phyloP scores from a whole-genome alignment of 2,113 vertebrate species.

The Phyllopteryx taeniolatus region DNA sequence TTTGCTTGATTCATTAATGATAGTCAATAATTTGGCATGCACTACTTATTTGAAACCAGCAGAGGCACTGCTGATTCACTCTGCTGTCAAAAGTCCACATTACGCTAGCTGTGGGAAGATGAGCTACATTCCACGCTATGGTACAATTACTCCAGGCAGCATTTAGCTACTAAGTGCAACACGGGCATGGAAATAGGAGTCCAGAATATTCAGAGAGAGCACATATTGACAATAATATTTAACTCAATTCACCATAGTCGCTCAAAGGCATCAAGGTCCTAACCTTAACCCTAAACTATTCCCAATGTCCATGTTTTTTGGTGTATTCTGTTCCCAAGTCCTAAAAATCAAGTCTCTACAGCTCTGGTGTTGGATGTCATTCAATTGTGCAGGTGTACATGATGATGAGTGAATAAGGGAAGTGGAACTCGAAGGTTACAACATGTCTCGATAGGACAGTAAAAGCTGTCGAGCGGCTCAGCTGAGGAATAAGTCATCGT shows the following conservation, averaged over 20 bases:
- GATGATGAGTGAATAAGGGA: not conserved
- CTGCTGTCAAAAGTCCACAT: too few relatives aligned
- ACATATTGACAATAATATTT: too few relatives aligned
- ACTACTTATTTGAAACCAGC: too few relatives aligned
- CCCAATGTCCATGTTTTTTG: not conserved
- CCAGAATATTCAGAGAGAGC: too few relatives aligned
- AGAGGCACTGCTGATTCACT: too few relatives aligned
- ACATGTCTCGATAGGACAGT: not conserved
- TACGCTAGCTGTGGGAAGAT: too few relatives aligned
- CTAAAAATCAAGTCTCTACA: not conserved
- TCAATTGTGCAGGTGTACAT: not conserved
- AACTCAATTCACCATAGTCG: not conserved
- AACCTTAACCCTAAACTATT: not conserved
- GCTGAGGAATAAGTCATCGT: constrained; percentile 28
- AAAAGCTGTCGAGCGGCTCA: constrained; percentile 17
- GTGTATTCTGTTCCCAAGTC: not conserved
- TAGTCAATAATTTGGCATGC: too few relatives aligned
- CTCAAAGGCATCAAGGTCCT: not conserved
- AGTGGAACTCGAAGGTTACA: constrained; percentile 1
- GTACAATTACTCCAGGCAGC: too few relatives aligned
- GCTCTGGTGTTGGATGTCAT: not conserved
- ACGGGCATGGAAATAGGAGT: too few relatives aligned
- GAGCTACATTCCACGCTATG: too few relatives aligned
- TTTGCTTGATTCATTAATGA: too few relatives aligned
- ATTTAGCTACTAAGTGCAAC: too few relatives aligned